Evolutionary conservation across 2,888 invertebrate genomes (phyloP).

Genomic region (Callyntrura sp.): DNA sequence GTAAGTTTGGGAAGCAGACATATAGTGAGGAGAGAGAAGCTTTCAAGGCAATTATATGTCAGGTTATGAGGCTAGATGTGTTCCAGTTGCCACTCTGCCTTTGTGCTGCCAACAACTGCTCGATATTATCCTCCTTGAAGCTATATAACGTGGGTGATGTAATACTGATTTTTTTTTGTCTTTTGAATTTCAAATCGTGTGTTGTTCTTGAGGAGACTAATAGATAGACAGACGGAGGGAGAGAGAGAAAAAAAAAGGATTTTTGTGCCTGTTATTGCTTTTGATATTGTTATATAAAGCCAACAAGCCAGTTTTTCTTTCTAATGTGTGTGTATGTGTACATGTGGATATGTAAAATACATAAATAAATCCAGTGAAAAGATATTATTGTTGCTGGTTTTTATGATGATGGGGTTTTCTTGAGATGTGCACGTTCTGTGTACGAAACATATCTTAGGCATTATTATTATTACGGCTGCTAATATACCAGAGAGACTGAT

Average conservation of each 20-base stretch:
- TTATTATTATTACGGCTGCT: neutral
- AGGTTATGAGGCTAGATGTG: conserved; percentile 62
- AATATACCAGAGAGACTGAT: conserved; percentile 10
- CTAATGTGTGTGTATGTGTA: neutral
- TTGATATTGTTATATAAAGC: neutral
- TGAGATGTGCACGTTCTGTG: conserved; percentile 35
- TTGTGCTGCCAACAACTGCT: conserved; percentile 71
- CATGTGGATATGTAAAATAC: conserved; percentile 22
- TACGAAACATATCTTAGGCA: neutral
- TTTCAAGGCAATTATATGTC: conserved; percentile 71
- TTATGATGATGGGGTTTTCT: conserved; percentile 18
- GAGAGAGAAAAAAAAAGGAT: neutral
- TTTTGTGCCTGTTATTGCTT: conserved; percentile 25
- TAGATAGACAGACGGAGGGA: too few relatives aligned
- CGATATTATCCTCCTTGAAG: conserved; percentile 22
- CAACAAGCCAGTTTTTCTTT: conserved; percentile 15
- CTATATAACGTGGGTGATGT: conserved; percentile 15
- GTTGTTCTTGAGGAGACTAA: neutral
- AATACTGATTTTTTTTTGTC: conserved; percentile 17
- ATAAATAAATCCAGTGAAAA: conserved; percentile 51
- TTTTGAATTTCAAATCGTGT: neutral
- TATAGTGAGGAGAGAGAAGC: conserved; percentile 40
- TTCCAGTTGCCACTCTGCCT: conserved; percentile 71
- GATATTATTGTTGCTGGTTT: conserved; percentile 55
- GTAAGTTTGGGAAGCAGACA: neutral